Conservation (phyloP, 2,113 vertebrate species). For the Eurystomus gularis region DNA sequence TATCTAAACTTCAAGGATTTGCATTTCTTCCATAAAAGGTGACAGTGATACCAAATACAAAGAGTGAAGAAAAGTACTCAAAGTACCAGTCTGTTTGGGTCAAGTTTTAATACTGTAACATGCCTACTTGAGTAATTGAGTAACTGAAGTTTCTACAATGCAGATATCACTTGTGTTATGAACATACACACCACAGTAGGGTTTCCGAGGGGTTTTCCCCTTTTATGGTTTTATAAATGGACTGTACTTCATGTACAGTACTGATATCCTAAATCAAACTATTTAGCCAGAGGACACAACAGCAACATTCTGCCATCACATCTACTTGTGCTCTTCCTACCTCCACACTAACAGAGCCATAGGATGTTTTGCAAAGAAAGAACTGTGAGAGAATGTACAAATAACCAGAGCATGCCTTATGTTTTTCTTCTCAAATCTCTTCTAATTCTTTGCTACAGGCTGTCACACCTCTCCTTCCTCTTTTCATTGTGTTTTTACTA, state of each 20-base stretch:
- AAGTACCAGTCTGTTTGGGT: neutral
- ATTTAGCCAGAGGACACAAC: neutral
- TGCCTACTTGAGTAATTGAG: neutral
- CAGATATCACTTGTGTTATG: neutral
- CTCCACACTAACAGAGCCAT: neutral
- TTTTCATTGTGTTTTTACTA: neutral
- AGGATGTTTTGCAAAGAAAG: neutral
- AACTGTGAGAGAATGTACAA: neutral
- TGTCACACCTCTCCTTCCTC: neutral
- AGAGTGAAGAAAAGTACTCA: neutral
- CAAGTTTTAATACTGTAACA: neutral
- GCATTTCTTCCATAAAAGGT: neutral
- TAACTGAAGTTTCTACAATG: neutral
- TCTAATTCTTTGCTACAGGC: neutral
- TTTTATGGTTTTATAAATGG: neutral
- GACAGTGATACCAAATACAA: neutral
- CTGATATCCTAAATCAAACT: neutral
- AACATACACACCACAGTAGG: neutral
- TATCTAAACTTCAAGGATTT: neutral
- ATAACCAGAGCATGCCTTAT: neutral
- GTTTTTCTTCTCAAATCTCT: neutral
- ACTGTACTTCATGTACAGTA: neutral
- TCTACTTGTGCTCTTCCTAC: neutral
- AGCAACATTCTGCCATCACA: neutral
- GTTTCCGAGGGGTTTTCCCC: accelerated